A percentile compares a stretch with the other conserved stretches of the same genome.
These are phyloP conservation scores for Macaca nemestrina DNA, from an alignment of 2,113 vertebrate species.

Conservation along the genomic window DNA sequence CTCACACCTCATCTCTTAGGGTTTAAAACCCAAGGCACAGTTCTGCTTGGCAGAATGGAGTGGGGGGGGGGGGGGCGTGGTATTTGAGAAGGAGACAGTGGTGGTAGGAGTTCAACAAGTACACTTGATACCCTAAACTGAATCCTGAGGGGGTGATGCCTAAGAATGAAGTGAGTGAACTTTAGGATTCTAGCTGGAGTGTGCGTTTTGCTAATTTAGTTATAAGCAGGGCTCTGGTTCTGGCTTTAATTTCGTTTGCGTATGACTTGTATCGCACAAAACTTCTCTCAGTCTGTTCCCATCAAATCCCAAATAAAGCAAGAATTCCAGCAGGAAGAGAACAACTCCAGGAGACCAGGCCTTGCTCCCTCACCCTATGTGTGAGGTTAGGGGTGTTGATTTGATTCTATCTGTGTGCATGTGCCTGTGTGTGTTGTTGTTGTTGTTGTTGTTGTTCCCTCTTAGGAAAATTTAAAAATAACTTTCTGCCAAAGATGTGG, in stretches of 20 bases:
- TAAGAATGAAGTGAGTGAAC: neutral
- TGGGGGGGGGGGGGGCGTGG: neutral
- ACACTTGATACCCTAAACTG: neutral
- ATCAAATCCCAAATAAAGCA: slow-evolving; percentile 50
- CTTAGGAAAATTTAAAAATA: slow-evolving; percentile 57
- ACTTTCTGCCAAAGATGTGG: slow-evolving; percentile 36
- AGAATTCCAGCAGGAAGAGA: slow-evolving; percentile 38
- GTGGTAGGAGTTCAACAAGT: neutral
- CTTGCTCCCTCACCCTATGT: neutral
- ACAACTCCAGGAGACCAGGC: slow-evolving; percentile 1
- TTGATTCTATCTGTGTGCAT: neutral
- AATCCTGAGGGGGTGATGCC: neutral
- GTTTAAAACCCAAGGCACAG: neutral
- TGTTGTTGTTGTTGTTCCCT: neutral
- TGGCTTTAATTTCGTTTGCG: slow-evolving; percentile 39
- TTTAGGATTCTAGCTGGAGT: neutral
- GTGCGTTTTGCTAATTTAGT: neutral
- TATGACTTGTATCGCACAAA: slow-evolving; percentile 47
- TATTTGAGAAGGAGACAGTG: neutral
- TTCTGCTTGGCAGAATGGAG: neutral
- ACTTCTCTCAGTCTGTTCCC: slow-evolving; percentile 52
- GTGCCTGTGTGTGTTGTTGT: neutral
- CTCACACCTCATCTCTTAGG: neutral
- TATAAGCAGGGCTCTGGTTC: neutral
- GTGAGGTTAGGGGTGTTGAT: neutral